Conservation (phyloP, 53 echinoderm and acorn worm genomes). For the Luidia sarsii region DNA sequence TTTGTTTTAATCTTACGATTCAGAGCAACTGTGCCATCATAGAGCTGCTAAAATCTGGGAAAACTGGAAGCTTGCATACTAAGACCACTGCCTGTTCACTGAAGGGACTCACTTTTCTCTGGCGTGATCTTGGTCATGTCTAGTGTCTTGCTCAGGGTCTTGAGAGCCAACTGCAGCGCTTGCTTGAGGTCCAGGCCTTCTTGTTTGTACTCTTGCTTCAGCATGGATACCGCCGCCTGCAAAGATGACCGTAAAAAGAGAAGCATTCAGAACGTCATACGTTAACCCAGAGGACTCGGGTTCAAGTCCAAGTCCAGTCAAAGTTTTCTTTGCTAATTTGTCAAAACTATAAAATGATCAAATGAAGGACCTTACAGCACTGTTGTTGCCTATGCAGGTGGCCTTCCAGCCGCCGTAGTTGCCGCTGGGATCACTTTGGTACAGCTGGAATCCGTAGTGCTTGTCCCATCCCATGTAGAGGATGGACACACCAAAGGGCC, state of each 20-base stretch:
- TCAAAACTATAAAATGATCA: too few relatives aligned
- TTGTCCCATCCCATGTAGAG: conserved; percentile 99
- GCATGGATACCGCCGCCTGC: conserved; percentile 97
- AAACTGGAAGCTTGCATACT: too few relatives aligned
- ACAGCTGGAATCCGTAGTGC: conserved; percentile 97
- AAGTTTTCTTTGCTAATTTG: too few relatives aligned
- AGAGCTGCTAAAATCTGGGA: too few relatives aligned
- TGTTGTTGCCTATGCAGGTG: conserved; percentile 98
- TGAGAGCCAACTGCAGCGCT: conserved; percentile 84
- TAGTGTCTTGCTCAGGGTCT: conserved; percentile 92
- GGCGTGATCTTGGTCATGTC: conserved; percentile 99
- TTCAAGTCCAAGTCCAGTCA: too few relatives aligned
- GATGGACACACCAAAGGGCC: conserved; percentile 98
- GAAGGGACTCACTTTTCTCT: conserved; percentile 85
- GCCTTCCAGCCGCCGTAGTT: conserved; percentile 99
- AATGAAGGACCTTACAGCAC: conserved; percentile 99
- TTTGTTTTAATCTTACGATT: too few relatives aligned
- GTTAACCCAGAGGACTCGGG: too few relatives aligned
- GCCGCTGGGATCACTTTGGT: conserved; percentile 98
- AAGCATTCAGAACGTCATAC: too few relatives aligned
- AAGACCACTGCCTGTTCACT: too few relatives aligned
- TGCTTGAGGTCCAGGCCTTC: conserved; percentile 70
- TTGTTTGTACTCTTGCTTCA: conserved; percentile 95
- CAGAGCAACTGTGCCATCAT: too few relatives aligned
- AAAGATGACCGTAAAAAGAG: too few relatives aligned